Evolutionary conservation across 1,140 invertebrate genomes (phyloP).

Genomic region (Drosophila prosaltans): DNA sequence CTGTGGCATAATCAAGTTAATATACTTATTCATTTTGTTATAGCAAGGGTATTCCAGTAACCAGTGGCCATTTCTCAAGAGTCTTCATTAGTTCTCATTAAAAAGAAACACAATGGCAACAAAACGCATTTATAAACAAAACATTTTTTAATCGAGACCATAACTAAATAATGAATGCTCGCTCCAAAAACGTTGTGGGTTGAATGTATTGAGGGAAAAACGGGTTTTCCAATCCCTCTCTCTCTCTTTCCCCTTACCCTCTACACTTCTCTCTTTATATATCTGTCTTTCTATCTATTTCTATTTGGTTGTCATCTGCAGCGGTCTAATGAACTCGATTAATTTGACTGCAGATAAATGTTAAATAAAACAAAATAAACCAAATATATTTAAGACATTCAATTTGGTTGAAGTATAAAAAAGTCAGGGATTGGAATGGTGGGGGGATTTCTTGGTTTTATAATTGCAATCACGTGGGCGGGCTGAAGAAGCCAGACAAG

Average conservation of each 20-base stretch:
- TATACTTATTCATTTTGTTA: background rate
- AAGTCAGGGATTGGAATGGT: background rate
- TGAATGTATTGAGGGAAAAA: background rate
- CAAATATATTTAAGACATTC: conserved; percentile 4
- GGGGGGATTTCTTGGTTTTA: background rate
- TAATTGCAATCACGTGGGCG: conserved; percentile 11
- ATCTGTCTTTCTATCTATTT: background rate
- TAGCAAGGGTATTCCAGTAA: background rate
- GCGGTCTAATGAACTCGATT: conserved; percentile 10
- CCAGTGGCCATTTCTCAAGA: conserved; percentile 24
- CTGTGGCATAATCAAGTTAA: background rate
- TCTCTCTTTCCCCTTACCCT: background rate
- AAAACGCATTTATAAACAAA: conserved; percentile 13
- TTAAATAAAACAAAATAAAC: conserved; percentile 9
- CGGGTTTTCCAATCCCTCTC: background rate
- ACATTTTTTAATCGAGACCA: conserved; percentile 12
- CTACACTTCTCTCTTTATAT: too few relatives aligned
- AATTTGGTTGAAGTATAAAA: background rate
- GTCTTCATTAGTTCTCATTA: conserved; percentile 62
- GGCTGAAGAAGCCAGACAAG: background rate
- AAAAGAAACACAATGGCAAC: conserved; percentile 20
- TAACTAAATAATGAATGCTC: conserved; percentile 9
- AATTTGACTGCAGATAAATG: conserved; percentile 9
- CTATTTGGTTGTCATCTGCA: conserved; percentile 8
- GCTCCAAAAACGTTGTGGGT: background rate